A percentile compares a stretch with the other conserved stretches of the same genome.
Conservation (phyloP, 1,140 invertebrate species). For the Steinernema feltiae region DNA sequence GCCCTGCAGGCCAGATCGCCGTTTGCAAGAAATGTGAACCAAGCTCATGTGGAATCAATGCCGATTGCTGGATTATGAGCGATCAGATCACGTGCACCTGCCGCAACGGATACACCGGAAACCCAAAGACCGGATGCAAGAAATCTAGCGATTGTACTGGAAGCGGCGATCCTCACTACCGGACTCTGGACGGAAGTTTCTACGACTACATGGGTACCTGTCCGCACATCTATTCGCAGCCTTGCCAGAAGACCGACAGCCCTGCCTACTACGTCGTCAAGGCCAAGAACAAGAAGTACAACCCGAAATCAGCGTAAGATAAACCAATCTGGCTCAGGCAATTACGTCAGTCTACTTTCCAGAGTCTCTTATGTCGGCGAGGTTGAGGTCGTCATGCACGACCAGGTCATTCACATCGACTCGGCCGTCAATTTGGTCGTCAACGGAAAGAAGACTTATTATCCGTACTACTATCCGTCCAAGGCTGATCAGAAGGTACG, state of each 20-base stretch:
- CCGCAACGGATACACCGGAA: background rate
- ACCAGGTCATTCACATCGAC: conserved; percentile 23
- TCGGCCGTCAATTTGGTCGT: background rate
- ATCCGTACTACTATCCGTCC: background rate
- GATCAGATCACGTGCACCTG: background rate
- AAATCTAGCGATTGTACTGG: background rate
- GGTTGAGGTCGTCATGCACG: conserved; percentile 18
- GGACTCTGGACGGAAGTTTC: conserved; percentile 32
- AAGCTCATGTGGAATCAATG: background rate
- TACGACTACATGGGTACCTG: conserved; percentile 40
- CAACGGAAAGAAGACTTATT: background rate
- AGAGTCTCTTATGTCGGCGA: background rate
- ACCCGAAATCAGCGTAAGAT: conserved; percentile 20
- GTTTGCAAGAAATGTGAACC: background rate
- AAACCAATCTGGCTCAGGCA: background rate
- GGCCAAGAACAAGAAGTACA: conserved; percentile 25
- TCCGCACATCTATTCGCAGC: conserved; percentile 26
- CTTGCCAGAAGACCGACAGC: conserved; percentile 16
- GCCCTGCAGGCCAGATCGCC: background rate
- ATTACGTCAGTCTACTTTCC: background rate
- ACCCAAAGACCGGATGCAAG: background rate
- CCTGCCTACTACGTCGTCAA: conserved; percentile 15
- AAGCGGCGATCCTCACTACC: conserved; percentile 36
- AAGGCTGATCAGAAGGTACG: background rate
- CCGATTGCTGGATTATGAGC: background rate